Evolutionary conservation across 2,888 invertebrate genomes (phyloP).

Genomic region (Erebia aethiops): DNA sequence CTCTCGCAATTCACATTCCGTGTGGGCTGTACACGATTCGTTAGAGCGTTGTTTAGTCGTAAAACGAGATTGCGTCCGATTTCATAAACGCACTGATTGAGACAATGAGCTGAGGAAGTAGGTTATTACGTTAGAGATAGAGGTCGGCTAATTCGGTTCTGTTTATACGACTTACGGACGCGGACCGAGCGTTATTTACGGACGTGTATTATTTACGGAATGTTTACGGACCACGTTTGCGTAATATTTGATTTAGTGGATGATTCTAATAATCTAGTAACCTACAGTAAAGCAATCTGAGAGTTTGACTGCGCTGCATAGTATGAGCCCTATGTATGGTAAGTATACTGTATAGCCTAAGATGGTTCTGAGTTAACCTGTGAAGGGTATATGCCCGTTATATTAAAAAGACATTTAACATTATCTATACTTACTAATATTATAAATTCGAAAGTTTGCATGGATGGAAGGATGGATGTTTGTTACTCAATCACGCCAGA

Average conservation of each 20-base stretch:
- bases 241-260: slow-evolving; percentile 7
- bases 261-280: not conserved
- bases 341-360: too few relatives aligned
- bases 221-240: not conserved
- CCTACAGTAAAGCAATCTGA: too few relatives aligned
- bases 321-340: too few relatives aligned
- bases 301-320: too few relatives aligned
- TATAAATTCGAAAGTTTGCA: too few relatives aligned
- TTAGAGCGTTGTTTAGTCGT: slow-evolving; percentile 27
- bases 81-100: slow-evolving; percentile 35
- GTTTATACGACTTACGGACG: slow-evolving; percentile 17
- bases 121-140: slow-evolving; percentile 25
- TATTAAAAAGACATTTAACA: too few relatives aligned
- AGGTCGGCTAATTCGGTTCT: slow-evolving; percentile 15
- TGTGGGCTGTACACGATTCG: slow-evolving; percentile 28
- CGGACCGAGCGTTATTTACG: slow-evolving; percentile 6
- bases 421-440: too few relatives aligned
- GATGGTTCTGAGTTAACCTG: too few relatives aligned
- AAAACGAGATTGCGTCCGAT: slow-evolving; percentile 34
- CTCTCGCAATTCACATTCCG: slow-evolving; percentile 20
- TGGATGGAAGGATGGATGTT: too few relatives aligned
- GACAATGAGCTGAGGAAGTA: slow-evolving; percentile 29
- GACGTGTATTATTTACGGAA: slow-evolving; percentile 13
- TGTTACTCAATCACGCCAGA: too few relatives aligned
- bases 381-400: too few relatives aligned